Evolutionary conservation across 30 jellyfish, hydroid and myxozoan species (phyloP).

Genomic region (Hydra vulgaris): DNA sequence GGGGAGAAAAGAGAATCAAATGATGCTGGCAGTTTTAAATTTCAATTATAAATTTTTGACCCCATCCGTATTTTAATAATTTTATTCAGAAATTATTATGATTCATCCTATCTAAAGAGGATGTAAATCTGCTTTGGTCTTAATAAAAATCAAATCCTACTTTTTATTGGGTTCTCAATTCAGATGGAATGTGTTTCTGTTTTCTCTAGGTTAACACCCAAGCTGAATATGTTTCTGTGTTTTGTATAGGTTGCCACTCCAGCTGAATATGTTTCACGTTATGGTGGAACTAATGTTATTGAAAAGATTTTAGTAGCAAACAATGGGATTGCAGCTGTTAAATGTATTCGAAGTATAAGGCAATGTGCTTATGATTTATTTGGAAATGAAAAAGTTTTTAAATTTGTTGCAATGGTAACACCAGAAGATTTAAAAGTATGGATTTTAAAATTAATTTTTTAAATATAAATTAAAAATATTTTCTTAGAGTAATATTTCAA

Average conservation of each 20-base stretch:
- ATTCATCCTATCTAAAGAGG: too few species aligned
- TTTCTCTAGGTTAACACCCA: background rate
- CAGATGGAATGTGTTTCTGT: background rate
- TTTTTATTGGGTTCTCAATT: background rate
- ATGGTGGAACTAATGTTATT: slow-evolving; percentile 72
- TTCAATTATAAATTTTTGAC: too few species aligned
- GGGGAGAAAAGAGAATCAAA: too few species aligned
- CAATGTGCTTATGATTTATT: slow-evolving; percentile 85
- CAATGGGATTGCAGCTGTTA: slow-evolving; percentile 96
- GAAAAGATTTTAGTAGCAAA: slow-evolving; percentile 90
- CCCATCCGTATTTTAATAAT: too few species aligned
- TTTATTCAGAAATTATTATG: too few species aligned
- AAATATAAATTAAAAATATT: too few species aligned
- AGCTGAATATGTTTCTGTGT: background rate
- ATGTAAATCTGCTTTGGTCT: too few species aligned
- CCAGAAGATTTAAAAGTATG: slow-evolving; percentile 90
- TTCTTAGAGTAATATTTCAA: background rate
- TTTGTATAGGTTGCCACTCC: slow-evolving; percentile 79
- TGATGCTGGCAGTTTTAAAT: too few species aligned
- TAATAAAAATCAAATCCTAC: too few species aligned
- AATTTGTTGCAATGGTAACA: slow-evolving; percentile 93
- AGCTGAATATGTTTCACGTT: slow-evolving; percentile 72
- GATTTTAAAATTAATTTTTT: background rate
- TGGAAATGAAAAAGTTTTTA: slow-evolving; percentile 79
- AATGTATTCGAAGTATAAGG: slow-evolving; percentile 88